These are phyloP conservation scores for Tupaia chinensis DNA, from an alignment of 2,113 vertebrate species.

Conservation along the genomic window DNA sequence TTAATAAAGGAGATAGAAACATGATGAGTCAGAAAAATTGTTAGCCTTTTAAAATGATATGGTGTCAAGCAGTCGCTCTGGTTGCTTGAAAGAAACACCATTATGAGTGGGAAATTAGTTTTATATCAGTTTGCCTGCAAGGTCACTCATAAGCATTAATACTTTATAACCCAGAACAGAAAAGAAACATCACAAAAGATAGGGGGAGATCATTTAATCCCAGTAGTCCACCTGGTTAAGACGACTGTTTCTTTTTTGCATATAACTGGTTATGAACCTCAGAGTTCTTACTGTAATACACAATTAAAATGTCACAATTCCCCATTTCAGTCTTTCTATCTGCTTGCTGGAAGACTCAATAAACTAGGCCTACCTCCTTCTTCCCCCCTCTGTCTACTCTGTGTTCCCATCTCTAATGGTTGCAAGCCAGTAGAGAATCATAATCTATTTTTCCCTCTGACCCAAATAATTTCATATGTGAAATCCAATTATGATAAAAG, in stretches of 20 bases:
- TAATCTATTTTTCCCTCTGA: conserved; percentile 68
- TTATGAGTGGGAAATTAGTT: neutral
- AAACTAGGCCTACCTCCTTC: neutral
- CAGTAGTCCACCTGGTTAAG: neutral
- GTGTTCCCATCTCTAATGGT: neutral
- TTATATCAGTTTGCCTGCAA: conserved; percentile 51
- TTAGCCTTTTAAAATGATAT: conserved; percentile 74
- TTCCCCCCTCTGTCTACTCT: neutral
- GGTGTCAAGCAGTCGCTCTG: conserved; percentile 61
- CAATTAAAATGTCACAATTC: neutral
- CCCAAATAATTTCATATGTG: conserved; percentile 71
- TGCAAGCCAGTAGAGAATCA: conserved; percentile 55
- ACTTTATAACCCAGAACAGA: conserved; percentile 21
- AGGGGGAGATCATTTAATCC: conserved; percentile 46
- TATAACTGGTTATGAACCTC: neutral
- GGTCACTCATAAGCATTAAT: conserved; percentile 56
- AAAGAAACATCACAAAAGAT: conserved; percentile 32
- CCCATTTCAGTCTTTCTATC: neutral
- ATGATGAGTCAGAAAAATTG: conserved; percentile 76
- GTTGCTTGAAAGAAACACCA: conserved; percentile 46
- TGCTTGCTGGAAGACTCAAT: neutral
- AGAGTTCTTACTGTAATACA: neutral
- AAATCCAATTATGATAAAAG: conserved; percentile 71
- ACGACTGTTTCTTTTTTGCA: neutral
- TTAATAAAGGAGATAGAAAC: conserved; percentile 61